Evolutionary conservation across 64 coral and sea anemone species (phyloP).

Genomic region (Hydrozoanthus tunicans): DNA sequence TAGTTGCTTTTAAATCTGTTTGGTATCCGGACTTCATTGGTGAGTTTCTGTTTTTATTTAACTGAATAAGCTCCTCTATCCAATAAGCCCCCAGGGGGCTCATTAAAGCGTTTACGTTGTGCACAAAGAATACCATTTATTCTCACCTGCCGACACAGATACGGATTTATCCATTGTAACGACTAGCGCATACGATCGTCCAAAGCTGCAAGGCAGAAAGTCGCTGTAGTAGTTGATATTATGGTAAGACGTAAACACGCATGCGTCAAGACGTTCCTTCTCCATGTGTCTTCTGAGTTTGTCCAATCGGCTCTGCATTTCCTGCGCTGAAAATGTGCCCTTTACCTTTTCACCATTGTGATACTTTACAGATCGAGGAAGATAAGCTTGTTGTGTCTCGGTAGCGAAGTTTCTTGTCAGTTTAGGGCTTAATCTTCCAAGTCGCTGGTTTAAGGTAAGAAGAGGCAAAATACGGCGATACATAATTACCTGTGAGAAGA

Average conservation of each 20-base stretch:
- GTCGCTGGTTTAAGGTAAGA: background rate
- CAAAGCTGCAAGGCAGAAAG: conserved; percentile 86
- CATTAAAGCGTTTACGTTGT: too few relatives aligned
- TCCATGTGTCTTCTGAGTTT: conserved; percentile 88
- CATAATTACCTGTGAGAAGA: background rate
- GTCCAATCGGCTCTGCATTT: conserved; percentile 85
- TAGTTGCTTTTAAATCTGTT: too few relatives aligned
- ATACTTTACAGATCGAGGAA: conserved; percentile 27
- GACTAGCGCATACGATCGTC: conserved; percentile 76
- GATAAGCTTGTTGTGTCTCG: conserved; percentile 8
- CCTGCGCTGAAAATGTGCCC: conserved; percentile 76
- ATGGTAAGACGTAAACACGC: conserved; percentile 92
- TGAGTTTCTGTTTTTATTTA: too few relatives aligned
- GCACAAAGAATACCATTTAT: background rate
- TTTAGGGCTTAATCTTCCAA: background rate
- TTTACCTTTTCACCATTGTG: conserved; percentile 71
- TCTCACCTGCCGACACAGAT: conserved; percentile 90
- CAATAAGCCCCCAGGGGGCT: too few relatives aligned
- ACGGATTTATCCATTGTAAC: conserved; percentile 72
- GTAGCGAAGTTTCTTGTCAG: background rate
- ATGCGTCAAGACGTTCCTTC: conserved; percentile 78
- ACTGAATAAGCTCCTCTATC: too few relatives aligned
- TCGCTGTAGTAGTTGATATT: conserved; percentile 92
- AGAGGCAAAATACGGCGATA: conserved; percentile 1
- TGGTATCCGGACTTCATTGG: too few relatives aligned